Conservation (phyloP, 2,888 invertebrate genomes). For the Temnothorax unifasciatus region DNA sequence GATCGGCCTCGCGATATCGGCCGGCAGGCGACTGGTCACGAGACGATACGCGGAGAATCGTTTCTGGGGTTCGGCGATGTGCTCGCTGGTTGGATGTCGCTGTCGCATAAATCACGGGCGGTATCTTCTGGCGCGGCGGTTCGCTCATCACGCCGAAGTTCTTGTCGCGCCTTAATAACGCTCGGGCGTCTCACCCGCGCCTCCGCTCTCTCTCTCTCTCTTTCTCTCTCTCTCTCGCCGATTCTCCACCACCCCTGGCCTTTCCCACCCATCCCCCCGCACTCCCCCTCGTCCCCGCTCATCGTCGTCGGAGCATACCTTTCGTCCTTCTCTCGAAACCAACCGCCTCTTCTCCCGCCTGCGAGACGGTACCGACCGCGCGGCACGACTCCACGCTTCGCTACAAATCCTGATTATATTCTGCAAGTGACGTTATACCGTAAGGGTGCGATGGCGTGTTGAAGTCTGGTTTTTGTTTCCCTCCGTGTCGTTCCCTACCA, state of each 20-base stretch:
- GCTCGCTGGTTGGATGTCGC: slow-evolving; percentile 80
- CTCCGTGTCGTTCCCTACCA: slow-evolving; percentile 65
- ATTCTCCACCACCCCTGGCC: slow-evolving; percentile 66
- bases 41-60: slow-evolving; percentile 75
- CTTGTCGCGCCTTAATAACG: slow-evolving; percentile 86
- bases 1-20: slow-evolving; percentile 46
- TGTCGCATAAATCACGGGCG: slow-evolving; percentile 85
- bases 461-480: slow-evolving; percentile 86
- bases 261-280: slow-evolving; percentile 53
- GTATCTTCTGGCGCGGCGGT: slow-evolving; percentile 85
- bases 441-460: slow-evolving; percentile 83
- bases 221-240: slow-evolving; percentile 21
- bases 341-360: slow-evolving; percentile 45
- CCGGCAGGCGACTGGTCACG: slow-evolving; percentile 57
- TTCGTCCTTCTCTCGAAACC: slow-evolving; percentile 64
- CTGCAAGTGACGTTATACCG: slow-evolving; percentile 86
- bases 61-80: slow-evolving; percentile 74
- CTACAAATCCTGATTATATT: slow-evolving; percentile 87
- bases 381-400: slow-evolving; percentile 78
- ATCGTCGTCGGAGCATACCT: slow-evolving; percentile 40
- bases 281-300: slow-evolving; percentile 47
- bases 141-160: slow-evolving; percentile 85
- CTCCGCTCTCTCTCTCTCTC: slow-evolving; percentile 23
- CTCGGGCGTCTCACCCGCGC: slow-evolving; percentile 81
- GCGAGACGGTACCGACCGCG: slow-evolving; percentile 60